A percentile compares a stretch with the other conserved stretches of the same genome.
phyloP scores from a whole-genome alignment of 92 coral and sea anemone genomes.

The Bergia sp. region DNA sequence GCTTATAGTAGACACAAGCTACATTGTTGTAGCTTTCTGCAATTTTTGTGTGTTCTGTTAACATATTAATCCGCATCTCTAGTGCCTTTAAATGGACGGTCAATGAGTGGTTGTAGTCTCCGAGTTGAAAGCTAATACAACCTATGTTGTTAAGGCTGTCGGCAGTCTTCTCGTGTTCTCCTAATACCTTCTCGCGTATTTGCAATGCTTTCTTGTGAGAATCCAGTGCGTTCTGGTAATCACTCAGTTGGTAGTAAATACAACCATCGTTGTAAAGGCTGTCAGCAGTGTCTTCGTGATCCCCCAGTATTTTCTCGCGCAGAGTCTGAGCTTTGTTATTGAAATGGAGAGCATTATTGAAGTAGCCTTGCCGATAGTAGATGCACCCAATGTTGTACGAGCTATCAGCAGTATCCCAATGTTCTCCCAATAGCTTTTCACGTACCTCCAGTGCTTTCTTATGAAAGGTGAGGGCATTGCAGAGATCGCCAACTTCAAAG shows the following conservation, averaged over 20 bases:
- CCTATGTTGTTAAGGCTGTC: not conserved
- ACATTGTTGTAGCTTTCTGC: not conserved
- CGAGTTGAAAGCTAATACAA: not conserved
- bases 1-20: not conserved
- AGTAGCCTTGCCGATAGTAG: not conserved
- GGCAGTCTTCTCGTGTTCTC: not conserved
- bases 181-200: not conserved
- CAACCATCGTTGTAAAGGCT: not conserved
- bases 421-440: not conserved
- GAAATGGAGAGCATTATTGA: not conserved
- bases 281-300: not conserved
- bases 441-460: not conserved
- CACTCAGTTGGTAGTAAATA: not conserved
- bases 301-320: not conserved
- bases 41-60: not conserved
- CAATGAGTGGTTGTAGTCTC: not conserved
- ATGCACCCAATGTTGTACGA: not conserved
- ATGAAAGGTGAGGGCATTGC: not conserved
- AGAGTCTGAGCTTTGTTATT: not conserved
- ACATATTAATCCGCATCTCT: not conserved
- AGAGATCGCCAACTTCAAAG: not conserved
- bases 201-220: not conserved
- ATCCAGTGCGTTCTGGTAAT: not conserved
- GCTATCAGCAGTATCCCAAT: not conserved
- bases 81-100: not conserved